Conservation (phyloP, 2,113 vertebrate species). For the Halichoeres trimaculatus region DNA sequence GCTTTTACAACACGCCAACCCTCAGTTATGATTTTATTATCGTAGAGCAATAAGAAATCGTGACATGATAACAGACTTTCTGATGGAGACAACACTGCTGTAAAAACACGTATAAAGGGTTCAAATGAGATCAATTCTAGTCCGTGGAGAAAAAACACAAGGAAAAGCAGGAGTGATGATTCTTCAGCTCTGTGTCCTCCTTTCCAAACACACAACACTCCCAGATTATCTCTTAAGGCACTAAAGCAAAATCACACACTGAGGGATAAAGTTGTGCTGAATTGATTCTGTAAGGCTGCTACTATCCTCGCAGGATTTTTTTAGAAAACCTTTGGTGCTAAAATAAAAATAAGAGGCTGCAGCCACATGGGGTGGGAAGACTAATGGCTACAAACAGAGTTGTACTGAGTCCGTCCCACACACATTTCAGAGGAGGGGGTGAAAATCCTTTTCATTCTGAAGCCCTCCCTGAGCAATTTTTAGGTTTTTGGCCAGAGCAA, state of each 20-base stretch:
- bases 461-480: constrained; percentile 27
- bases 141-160: no score
- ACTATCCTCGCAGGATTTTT: constrained; percentile 38
- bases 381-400: constrained; percentile 51
- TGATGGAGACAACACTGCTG: background rate
- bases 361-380: constrained; percentile 32
- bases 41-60: background rate
- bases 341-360: constrained; percentile 27
- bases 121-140: no score
- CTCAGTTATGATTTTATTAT: background rate
- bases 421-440: constrained; percentile 31
- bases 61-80: background rate
- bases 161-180: background rate
- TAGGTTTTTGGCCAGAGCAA: constrained; percentile 29
- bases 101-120: background rate
- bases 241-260: constrained; percentile 17
- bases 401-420: constrained; percentile 32
- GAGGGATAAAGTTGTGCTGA: constrained; percentile 17
- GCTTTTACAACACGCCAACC: background rate
- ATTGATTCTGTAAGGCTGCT: constrained; percentile 36
- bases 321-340: constrained; percentile 44
- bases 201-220: constrained; percentile 28
- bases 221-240: no score
- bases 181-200: constrained; percentile 16
- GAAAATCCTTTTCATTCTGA: constrained; percentile 20